Percentiles rank a stretch among this genome's conserved stretches.
Evolutionary conservation across 2,113 vertebrate species (phyloP).

Genomic region (Poeciliopsis prolifica): DNA sequence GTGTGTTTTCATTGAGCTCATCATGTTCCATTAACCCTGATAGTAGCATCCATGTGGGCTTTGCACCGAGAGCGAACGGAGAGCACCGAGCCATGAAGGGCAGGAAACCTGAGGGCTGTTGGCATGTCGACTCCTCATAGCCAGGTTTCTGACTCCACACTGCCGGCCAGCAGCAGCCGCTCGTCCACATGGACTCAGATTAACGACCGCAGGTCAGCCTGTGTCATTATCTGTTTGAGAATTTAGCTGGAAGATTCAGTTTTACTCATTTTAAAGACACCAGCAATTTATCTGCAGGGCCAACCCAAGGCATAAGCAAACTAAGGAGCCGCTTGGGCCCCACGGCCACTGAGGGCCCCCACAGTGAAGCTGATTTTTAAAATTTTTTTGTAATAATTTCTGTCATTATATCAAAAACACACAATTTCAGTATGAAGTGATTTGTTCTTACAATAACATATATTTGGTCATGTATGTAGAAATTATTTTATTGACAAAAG

Average conservation of each 20-base stretch:
- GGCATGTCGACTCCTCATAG: background rate
- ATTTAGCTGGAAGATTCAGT: background rate
- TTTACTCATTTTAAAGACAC: too few relatives aligned
- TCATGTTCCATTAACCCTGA: background rate
- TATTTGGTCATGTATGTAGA: too few relatives aligned
- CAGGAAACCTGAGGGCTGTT: background rate
- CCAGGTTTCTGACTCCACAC: background rate
- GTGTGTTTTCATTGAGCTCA: conserved; percentile 14
- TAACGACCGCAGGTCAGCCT: background rate
- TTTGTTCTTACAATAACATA: too few relatives aligned
- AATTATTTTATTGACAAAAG: too few relatives aligned
- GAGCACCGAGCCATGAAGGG: background rate
- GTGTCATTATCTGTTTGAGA: background rate
- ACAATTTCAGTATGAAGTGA: too few relatives aligned
- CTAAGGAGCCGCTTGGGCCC: too few relatives aligned
- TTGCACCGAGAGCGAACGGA: background rate
- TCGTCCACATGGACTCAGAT: background rate
- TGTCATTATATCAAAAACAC: too few relatives aligned
- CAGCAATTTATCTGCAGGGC: too few relatives aligned
- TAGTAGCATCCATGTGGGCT: background rate
- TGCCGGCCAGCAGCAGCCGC: background rate
- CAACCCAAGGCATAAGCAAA: too few relatives aligned
- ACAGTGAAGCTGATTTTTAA: too few relatives aligned
- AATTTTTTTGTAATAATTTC: too few relatives aligned
- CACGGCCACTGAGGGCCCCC: too few relatives aligned